Evolutionary conservation across 2,888 invertebrate species (phyloP), one percentile per base, ranked within the genome.

Genomic region (Linnaemya vulpina): DNA sequence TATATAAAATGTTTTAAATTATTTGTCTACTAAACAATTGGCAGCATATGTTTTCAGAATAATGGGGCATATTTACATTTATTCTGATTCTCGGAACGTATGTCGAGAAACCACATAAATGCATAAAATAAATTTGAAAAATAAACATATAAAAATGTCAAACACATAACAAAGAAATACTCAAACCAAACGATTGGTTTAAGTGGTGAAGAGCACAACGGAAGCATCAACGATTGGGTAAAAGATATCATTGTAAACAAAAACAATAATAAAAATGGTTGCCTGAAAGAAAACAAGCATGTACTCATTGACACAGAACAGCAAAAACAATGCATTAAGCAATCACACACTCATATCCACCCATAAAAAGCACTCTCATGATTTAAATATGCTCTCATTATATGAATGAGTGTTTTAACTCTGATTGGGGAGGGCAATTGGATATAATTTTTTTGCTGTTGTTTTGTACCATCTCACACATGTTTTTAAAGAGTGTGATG

Each of bases 211-310:
- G 70, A 70, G 70, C n/a, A 55, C 15, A 43, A 40, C 11, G 20
- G 22, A 51, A 75, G 22, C 60, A 40, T n/a, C 20, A 35, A 60
- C 71, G 81, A 85, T 85, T 85, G 85, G 85, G 60, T 74, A 35
- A 70, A 43, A 67, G 43, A 74, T 43, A 4, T 35, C 17, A 15
- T 3, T 20, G 1, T 49, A 49, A 49, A 46, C 62, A 38, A 38
- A 3, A 30, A 35, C 13, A 58, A n/a, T 13, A 65, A 49, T 43
- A 85, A 84, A 84, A 85, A 82, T 85, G 81, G 82, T 78, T 78
- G 75, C 38, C 60, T 58, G 35, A 30, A 38, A 68, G 55, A 75
- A 22, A 82, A 76, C 49, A 70, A 43, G 5, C 30, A 5, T 30
- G 2, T 30, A 30, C 30, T 60, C 25, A 68, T 15, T 35, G 58